Percentiles rank a stretch among this genome's conserved stretches.
Conservation (phyloP, 2,113 vertebrate genomes). For the Thermophis baileyi region DNA sequence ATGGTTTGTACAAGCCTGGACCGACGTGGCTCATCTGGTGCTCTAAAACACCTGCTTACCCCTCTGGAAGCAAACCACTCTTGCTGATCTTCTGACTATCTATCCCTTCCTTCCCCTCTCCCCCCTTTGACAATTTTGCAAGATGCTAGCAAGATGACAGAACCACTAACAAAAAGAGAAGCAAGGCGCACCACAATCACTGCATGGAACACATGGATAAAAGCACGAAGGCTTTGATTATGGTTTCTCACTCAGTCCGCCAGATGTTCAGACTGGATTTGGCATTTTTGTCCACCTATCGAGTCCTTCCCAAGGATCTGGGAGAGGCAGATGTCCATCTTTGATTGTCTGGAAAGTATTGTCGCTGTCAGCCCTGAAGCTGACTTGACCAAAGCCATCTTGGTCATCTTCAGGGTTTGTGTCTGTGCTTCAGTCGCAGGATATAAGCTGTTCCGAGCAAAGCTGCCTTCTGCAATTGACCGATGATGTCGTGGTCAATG, state of each 20-base stretch:
- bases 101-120: conserved; percentile 4
- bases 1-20: conserved; percentile 76
- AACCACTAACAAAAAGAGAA: conserved; percentile 49
- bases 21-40: conserved; percentile 74
- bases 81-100: conserved; percentile 68
- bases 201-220: conserved; percentile 34
- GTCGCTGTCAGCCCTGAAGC: too few relatives aligned
- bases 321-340: neutral
- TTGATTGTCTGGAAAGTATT: conserved; percentile 15
- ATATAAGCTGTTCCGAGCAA: neutral
- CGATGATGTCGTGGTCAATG: neutral
- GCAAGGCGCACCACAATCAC: conserved; percentile 41
- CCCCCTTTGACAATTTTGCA: conserved; percentile 59
- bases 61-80: conserved; percentile 72
- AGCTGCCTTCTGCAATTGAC: neutral
- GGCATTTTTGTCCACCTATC: neutral
- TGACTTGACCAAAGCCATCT: too few relatives aligned
- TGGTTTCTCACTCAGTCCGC: neutral
- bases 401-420: too few relatives aligned
- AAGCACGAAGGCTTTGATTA: conserved; percentile 23
- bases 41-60: conserved; percentile 76
- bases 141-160: conserved; percentile 42
- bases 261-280: neutral
- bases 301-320: neutral
- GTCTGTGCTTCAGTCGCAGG: neutral